Evolutionary conservation across 92 coral and sea anemone species (phyloP).

Genomic region (Palythoa grandis): DNA sequence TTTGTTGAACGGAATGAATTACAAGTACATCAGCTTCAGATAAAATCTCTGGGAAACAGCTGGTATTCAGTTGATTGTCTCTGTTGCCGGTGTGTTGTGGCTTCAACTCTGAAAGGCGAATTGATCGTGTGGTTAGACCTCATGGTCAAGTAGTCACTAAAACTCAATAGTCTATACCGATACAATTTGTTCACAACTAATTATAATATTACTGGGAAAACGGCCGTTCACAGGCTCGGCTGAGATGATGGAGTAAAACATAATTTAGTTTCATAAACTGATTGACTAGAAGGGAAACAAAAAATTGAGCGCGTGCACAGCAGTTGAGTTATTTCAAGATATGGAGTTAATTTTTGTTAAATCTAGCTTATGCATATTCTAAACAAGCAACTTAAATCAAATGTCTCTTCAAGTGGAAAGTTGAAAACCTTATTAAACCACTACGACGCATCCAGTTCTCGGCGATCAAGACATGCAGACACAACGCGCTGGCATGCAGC

Average conservation of each 20-base stretch:
- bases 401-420: constrained; percentile 14
- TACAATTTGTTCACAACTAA: neutral
- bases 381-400: constrained; percentile 27
- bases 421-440: neutral
- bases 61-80: neutral
- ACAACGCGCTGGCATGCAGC: neutral
- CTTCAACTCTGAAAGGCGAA: neutral
- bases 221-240: neutral
- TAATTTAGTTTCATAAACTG: neutral
- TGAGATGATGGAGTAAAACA: neutral
- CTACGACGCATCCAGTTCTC: neutral
- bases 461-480: too few species aligned
- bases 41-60: neutral
- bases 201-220: neutral
- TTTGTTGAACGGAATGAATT: neutral
- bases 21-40: neutral
- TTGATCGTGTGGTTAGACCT: neutral
- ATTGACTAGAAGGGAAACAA: neutral
- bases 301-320: neutral
- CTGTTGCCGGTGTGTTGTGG: neutral
- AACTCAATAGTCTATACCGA: neutral
- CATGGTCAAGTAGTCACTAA: neutral
- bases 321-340: neutral
- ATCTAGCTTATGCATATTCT: neutral
- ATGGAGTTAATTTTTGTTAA: neutral